These are phyloP conservation scores for Campylorhamphus procurvoides DNA, from an alignment of 2,113 vertebrate species.

Conservation along the genomic window DNA sequence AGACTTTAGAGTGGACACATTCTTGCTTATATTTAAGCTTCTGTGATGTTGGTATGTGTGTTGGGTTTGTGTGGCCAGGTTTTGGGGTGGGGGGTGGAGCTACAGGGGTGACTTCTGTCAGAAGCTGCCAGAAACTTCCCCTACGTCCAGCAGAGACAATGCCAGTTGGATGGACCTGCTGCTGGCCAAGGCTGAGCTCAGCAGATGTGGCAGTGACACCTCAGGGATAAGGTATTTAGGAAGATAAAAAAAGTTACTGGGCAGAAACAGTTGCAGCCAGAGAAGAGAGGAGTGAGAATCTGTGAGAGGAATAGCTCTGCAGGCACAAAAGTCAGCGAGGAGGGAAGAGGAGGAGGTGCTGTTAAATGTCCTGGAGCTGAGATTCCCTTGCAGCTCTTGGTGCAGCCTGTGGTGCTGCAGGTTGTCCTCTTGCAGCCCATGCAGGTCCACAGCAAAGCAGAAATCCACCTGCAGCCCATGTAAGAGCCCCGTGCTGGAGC, in stretches of 20 bases:
- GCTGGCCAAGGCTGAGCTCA: neutral
- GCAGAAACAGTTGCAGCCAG: neutral
- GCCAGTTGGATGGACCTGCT: no score
- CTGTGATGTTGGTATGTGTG: neutral
- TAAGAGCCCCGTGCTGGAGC: neutral
- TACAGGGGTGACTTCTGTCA: neutral
- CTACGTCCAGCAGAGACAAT: neutral
- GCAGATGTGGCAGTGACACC: neutral
- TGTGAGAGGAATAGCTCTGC: neutral
- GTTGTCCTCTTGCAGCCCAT: neutral
- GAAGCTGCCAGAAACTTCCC: neutral
- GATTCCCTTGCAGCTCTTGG: neutral
- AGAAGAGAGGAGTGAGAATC: neutral
- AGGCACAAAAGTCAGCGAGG: neutral
- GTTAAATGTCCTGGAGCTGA: neutral
- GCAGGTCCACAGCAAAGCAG: neutral
- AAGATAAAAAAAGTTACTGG: neutral
- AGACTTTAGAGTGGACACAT: neutral
- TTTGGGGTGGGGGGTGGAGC: neutral
- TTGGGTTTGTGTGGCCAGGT: neutral
- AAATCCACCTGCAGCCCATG: neutral
- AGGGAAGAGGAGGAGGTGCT: neutral
- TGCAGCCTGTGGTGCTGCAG: neutral
- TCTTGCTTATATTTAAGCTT: neutral
- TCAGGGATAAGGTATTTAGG: neutral